Base-by-base conservation (phyloP, 1,140 invertebrate genomes). In the Bombus breviceps region DNA sequence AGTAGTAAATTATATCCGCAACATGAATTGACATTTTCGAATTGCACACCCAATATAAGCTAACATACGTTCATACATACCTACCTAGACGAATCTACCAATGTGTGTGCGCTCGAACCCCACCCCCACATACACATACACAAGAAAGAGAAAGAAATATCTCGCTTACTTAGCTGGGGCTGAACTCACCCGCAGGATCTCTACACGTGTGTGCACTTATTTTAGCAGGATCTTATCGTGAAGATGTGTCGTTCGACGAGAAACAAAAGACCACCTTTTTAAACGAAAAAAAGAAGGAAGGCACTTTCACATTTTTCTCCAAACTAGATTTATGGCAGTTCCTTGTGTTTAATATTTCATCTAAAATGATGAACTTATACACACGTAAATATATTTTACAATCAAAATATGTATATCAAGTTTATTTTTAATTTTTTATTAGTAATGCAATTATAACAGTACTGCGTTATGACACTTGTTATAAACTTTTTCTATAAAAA, bases 41-140 rank as follows among this genome's bases (percentile, higher is more conserved):
- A 22, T 22, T 15, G 53, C 10, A 86, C 89, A 90, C 89, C 89
- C 86, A 71, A 39, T 90, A 90, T 90, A 90, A 73, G 39, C 80
- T 62, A 57, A 74, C 66, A 78, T 73, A 84, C 74, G 71, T 88
- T 81, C 10, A 64, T 81, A 71, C 71, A 82, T 73, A 85, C 59
- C 75, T 79, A 87, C 83, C 47, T 74, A 81, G 39, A 25, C 81
- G 79, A 84, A 75, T 89, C 15, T 75, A 15, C 9, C 64, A 47
- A 8, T 34, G 41, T 85, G 53, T 85, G 39, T 41, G 73, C 57
- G 53, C 47, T 62, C 37, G 43, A 84, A 47, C 57, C 71, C 47
- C 39, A 34, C 78, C 41, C 79, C 53, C 22, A 59, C 78, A 18
- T 39, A 62, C 69, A 66, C 53, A 89, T 28, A 68, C 18, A 32